Evolutionary conservation across 35 echinoderm and acorn worm genomes (phyloP).

Genomic region (Hemicentrotus pulcherrimus): DNA sequence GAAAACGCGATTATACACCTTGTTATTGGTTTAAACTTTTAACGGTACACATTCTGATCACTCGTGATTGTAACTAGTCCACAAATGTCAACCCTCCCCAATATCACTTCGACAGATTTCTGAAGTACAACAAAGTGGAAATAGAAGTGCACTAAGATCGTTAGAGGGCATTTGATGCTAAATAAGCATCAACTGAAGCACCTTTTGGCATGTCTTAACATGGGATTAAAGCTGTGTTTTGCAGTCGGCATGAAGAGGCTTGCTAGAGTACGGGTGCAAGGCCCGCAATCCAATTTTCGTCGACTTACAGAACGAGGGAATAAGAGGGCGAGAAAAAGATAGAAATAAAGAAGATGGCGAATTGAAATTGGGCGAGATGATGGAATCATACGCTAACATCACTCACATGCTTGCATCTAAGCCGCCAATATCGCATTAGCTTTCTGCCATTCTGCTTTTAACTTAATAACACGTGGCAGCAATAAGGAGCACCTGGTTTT

Average conservation of each 20-base stretch:
- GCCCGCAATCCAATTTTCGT: not conserved
- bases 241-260: not conserved
- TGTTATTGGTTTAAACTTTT: constrained; percentile 37
- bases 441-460: constrained; percentile 47
- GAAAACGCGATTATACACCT: not conserved
- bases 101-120: not conserved
- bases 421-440: constrained; percentile 44
- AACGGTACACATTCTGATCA: not conserved
- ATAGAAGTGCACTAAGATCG: constrained; percentile 37
- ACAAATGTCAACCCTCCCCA: not conserved
- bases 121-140: not conserved
- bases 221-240: constrained; percentile 37
- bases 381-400: constrained; percentile 55
- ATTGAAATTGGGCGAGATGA: constrained; percentile 44
- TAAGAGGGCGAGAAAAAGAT: not conserved
- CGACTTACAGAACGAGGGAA: constrained; percentile 1
- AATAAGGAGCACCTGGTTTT: constrained; percentile 40
- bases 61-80: constrained; percentile 2
- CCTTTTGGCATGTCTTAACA: constrained; percentile 41
- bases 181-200: constrained; percentile 28
- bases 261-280: not conserved
- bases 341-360: not conserved
- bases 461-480: constrained; percentile 54
- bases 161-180: constrained; percentile 12
- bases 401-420: constrained; percentile 33